Percentiles rank a stretch among this genome's conserved stretches.
Evolutionary conservation across 2,113 vertebrate genomes (phyloP).

Genomic region (Apeltes quadracus): DNA sequence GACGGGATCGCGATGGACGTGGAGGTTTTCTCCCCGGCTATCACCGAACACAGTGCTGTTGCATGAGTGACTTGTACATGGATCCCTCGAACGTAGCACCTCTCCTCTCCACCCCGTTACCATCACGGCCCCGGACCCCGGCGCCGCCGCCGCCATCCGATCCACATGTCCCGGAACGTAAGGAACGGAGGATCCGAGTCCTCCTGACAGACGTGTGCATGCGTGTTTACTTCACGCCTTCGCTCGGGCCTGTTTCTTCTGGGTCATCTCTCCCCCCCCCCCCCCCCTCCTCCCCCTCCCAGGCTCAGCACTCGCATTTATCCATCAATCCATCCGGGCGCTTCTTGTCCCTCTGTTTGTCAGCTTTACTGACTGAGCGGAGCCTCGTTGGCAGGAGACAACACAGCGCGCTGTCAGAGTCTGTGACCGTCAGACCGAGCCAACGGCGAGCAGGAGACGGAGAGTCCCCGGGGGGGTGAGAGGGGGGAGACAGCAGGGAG

Average conservation of each 20-base stretch:
- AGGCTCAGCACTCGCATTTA: constrained; percentile 4
- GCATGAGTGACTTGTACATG: constrained; percentile 40
- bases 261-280: constrained; percentile 44
- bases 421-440: constrained; percentile 18
- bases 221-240: constrained; percentile 57
- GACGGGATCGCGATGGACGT: not conserved
- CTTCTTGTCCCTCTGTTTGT: constrained; percentile 27
- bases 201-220: constrained; percentile 26
- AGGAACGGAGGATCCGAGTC: constrained; percentile 4
- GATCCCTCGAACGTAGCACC: constrained; percentile 30
- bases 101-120: not conserved
- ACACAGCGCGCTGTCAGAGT: constrained; percentile 50
- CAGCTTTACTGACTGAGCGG: constrained; percentile 13
- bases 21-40: constrained; percentile 24
- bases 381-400: constrained; percentile 34
- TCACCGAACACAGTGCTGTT: constrained; percentile 26
- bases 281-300: not conserved
- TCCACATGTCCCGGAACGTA: not conserved
- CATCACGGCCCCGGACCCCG: not conserved
- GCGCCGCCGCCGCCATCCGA: not conserved
- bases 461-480: constrained; percentile 1
- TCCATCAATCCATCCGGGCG: constrained; percentile 23
- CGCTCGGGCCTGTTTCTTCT: constrained; percentile 44
- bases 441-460: constrained; percentile 33
- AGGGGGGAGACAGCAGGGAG: not conserved